Base-by-base conservation (phyloP, 2,797 vertebrate genomes). In the Esox lucius region DNA sequence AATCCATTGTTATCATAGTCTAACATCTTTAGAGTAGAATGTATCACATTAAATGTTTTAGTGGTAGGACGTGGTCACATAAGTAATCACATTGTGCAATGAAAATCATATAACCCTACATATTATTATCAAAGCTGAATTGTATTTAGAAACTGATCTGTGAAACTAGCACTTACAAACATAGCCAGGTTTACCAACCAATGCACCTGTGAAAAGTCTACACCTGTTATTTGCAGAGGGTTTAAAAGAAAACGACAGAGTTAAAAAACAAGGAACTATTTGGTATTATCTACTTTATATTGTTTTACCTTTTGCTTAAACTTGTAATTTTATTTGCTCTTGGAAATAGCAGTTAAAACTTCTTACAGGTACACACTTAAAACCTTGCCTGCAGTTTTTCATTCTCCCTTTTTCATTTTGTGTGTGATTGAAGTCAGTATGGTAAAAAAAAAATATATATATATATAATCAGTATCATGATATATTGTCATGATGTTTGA, bases 401-500 rank as follows among this genome's bases (percentile, higher is more conserved):
- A 49, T 79, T 84, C 22, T 59, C 73, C 70, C 15, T 4, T 64
- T 77, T 71, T 77, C 16, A 74, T 84, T 80, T 77, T 48, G 80
- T 73, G 70, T 79, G 68, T 64, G 66, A 68, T 78, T 65, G 64
- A 68, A 68, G 19, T 66, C 13, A 39, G 53, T 73, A 68, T 74
- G 75, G 39, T 74, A 56, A 35, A 51, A 17, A 48, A 42, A 56
- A 33, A 49, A 16, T 31, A 39, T 72, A 59, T n/a, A n/a, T 71
- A 67, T 12, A 46, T 46, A 46, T 46, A 80, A 75, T 75, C 76
- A 77, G 80, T 85, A 78, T 74, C 76, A 81, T 85, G 70, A 78
- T 84, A 74, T 80, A 15, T 68, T 80, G 79, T 84, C 82, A 86
- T 80, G 80, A 78, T 89, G 81, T 75, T 77, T 81, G 84, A 84